These are phyloP conservation scores for Tamias sibiricus DNA, from an alignment of 2,113 vertebrate species.

Conservation along the genomic window DNA sequence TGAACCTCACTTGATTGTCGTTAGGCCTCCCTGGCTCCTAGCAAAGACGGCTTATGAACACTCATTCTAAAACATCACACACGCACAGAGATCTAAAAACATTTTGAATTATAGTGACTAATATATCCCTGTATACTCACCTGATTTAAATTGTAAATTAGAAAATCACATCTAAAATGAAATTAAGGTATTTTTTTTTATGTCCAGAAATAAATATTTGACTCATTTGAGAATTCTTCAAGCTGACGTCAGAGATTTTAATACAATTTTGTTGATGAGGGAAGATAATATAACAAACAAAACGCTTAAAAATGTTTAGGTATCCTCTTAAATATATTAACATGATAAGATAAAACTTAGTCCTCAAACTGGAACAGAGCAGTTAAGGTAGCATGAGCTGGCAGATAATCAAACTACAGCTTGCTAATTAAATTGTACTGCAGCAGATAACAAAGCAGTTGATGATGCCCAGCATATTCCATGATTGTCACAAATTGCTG, in stretches of 20 bases:
- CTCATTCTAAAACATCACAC: background rate
- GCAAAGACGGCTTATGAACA: background rate
- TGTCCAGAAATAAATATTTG: slow-evolving; percentile 15
- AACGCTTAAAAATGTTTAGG: slow-evolving; percentile 65
- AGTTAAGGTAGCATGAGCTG: slow-evolving; percentile 70
- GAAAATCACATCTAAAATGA: slow-evolving; percentile 14
- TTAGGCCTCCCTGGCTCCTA: background rate
- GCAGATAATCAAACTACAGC: slow-evolving; percentile 67
- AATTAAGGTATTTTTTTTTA: slow-evolving; percentile 43
- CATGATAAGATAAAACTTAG: slow-evolving; percentile 65
- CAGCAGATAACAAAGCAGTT: slow-evolving; percentile 70
- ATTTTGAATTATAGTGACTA: background rate
- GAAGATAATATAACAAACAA: background rate
- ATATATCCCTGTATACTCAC: background rate
- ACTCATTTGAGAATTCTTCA: slow-evolving; percentile 47
- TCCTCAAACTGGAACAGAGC: slow-evolving; percentile 19
- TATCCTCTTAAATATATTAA: slow-evolving; percentile 58
- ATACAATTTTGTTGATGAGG: slow-evolving; percentile 32
- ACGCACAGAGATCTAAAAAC: background rate
- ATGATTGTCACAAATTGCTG: slow-evolving; percentile 82
- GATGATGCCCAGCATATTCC: slow-evolving; percentile 67
- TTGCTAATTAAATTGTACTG: slow-evolving; percentile 80
- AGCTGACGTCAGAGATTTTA: slow-evolving; percentile 58
- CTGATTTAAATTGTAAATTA: background rate
- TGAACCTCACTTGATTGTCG: background rate